phyloP scores from a whole-genome alignment of 92 coral and sea anemone species.

The Pocillopora meandrina region DNA sequence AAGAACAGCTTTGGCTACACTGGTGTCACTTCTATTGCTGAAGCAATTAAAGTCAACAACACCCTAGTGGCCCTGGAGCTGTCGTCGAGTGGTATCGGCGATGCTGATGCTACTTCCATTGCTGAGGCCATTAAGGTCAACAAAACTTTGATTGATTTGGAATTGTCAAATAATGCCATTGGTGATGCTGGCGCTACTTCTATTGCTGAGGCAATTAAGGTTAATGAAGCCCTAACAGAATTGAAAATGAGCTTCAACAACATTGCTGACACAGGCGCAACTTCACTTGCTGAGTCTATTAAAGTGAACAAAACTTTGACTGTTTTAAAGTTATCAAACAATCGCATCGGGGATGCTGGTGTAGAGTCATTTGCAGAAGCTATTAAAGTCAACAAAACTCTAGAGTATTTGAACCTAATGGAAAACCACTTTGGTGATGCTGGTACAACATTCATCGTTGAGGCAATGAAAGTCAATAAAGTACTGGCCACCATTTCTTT shows the following conservation, averaged over 20 bases:
- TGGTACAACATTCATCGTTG: not conserved
- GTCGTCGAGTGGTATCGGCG: not conserved
- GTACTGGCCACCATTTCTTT: not conserved
- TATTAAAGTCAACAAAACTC: not conserved
- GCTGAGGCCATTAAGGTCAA: not conserved
- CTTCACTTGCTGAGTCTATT: not conserved
- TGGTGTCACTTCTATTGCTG: not conserved
- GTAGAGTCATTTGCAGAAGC: not conserved
- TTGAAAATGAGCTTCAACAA: not conserved
- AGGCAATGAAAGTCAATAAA: too few relatives aligned
- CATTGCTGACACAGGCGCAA: constrained; percentile 6
- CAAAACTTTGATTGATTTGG: not conserved
- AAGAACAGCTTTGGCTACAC: not conserved
- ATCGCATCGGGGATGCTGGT: not conserved
- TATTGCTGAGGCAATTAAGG: not conserved
- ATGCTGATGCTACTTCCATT: not conserved
- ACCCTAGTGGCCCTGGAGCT: not conserved
- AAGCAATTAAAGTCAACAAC: not conserved
- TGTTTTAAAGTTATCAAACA: not conserved
- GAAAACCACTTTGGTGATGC: not conserved
- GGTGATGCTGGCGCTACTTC: not conserved
- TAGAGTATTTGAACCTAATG: not conserved
- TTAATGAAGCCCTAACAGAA: not conserved
- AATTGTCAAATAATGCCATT: not conserved
- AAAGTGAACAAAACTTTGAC: not conserved